A percentile compares a stretch with the other conserved stretches of the same genome.
Conservation (phyloP, 1,140 invertebrate species). For the Camponotus pennsylvanicus region DNA sequence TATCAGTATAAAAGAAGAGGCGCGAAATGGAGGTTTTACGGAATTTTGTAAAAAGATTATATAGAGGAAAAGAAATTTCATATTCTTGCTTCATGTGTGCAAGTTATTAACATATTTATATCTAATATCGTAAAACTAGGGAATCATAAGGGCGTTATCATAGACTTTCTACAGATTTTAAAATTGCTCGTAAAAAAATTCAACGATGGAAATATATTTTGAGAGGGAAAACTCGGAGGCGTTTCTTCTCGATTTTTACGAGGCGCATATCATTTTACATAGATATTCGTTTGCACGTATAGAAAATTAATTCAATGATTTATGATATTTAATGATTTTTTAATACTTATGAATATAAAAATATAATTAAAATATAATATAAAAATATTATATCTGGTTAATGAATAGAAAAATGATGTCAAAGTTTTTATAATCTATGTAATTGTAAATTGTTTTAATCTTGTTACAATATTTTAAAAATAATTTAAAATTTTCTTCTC, state of each 20-base stretch:
- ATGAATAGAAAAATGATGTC: neutral
- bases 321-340: too few species aligned
- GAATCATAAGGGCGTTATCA: conserved; percentile 18
- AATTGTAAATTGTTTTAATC: conserved; percentile 26
- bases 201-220: neutral
- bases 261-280: neutral
- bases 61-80: neutral
- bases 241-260: neutral
- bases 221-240: neutral
- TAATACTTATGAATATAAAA: too few species aligned
- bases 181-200: conserved; percentile 9
- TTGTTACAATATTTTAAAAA: conserved; percentile 18
- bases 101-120: conserved; percentile 1
- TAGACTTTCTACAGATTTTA: neutral
- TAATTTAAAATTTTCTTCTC: neutral
- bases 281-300: neutral
- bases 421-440: neutral
- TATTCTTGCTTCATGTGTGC: neutral
- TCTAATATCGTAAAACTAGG: neutral
- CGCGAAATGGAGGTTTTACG: neutral
- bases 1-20: neutral
- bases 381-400: conserved; percentile 11
- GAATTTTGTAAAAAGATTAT: neutral
- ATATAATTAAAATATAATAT: too few species aligned
- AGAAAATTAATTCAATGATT: neutral